Conservation (phyloP, 2,797 vertebrate genomes). For the Pelobates cultripes region DNA sequence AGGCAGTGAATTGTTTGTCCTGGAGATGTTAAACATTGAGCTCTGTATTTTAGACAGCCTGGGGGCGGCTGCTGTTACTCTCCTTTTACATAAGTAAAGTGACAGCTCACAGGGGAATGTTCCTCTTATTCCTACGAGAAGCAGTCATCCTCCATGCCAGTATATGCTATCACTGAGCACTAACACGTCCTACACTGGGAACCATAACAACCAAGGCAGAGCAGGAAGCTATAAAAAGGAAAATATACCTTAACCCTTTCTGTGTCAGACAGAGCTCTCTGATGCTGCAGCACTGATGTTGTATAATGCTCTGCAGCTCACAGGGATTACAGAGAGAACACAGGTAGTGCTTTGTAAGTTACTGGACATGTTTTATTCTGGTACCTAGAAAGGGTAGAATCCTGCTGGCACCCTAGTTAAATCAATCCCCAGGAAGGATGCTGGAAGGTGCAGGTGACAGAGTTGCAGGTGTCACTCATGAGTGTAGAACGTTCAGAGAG, state of each 20-base stretch:
- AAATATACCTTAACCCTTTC: constrained; percentile 41
- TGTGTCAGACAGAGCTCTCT: not conserved
- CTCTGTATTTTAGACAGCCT: constrained; percentile 7
- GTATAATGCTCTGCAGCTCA: too few relatives aligned
- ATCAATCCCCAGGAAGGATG: too few relatives aligned
- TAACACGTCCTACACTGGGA: constrained; percentile 41
- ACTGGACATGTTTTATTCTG: too few relatives aligned
- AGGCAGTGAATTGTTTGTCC: not conserved
- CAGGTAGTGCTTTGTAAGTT: too few relatives aligned
- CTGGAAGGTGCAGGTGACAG: too few relatives aligned
- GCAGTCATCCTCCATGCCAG: constrained; percentile 31
- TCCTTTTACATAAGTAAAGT: constrained; percentile 10
- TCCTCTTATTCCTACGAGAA: constrained; percentile 41
- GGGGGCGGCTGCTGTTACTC: constrained; percentile 22
- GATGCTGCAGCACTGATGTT: not conserved
- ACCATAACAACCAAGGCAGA: constrained; percentile 51
- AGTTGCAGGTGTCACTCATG: too few relatives aligned
- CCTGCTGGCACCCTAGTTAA: too few relatives aligned
- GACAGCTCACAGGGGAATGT: constrained; percentile 1
- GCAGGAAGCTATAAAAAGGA: constrained; percentile 42
- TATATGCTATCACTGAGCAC: constrained; percentile 13
- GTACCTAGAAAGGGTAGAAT: too few relatives aligned
- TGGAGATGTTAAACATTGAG: not conserved
- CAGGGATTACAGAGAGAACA: too few relatives aligned
- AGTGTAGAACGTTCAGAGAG: too few relatives aligned